Base-by-base conservation (phyloP, 2,113 vertebrate genomes). In the Anseranas semipalmata region DNA sequence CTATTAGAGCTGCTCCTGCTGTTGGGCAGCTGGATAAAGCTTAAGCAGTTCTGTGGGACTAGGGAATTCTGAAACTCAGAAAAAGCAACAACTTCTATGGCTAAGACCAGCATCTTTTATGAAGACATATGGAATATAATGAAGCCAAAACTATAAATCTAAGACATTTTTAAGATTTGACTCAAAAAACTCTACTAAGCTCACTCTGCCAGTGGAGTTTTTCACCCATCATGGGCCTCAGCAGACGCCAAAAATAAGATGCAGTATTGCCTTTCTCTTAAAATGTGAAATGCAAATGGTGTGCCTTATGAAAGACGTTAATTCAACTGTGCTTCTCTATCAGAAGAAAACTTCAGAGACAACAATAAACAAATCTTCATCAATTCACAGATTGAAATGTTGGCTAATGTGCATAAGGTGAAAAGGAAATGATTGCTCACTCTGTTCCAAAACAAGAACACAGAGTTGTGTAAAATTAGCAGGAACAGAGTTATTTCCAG, bases 1-100 rank as follows among this genome's bases (percentile, higher is more conserved):
- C 62, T 46, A 9, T 30, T 32, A 65, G 19, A 90, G 10, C 16
- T 0, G 0, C 8, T 82, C 48, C 35, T 22, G 28, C 27, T 39
- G 9, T 4, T 3, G 0, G 46, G 22, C 16, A 85, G 27, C 22
- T 78, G 17, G 22, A 22, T 74, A 70, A 78, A 91, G 22, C 35
- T 50, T 30, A 84, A 53, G 11, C 22, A 32, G 7, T 27, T 45
- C 53, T 63, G 15, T 4, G 5, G 24, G 32, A 68, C 37, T 78
- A 58, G 0, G 8, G 19, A 85, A 19, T 28, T 86, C 30, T n/a
- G 18, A 18, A 86, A 68, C 7, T 86, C 24, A 12, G 46, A 41
- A 78, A 50, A 79, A 43, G 18, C 22, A 53, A 43, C 7, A 65
- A 35, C 5, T 63, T n/a, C 43, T 52, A n/a, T 28, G 6, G 25